A percentile compares a stretch with the other conserved stretches of the same genome.
phyloP scores from a whole-genome alignment of 30 jellyfish, hydroid and myxozoan genomes.

The Chrysaora quinquecirrha region DNA sequence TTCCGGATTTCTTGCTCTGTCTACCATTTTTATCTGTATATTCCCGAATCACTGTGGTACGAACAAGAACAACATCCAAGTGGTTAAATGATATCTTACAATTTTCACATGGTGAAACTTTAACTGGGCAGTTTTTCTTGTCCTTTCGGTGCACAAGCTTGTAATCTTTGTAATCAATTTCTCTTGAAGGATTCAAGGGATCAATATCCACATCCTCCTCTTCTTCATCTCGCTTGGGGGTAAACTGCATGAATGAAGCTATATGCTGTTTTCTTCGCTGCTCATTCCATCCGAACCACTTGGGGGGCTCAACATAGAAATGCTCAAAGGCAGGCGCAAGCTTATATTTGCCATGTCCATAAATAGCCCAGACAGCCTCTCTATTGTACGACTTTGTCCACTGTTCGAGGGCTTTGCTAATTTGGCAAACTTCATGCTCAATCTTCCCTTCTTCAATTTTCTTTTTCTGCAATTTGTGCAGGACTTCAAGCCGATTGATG shows the following conservation, averaged over 20 bases:
- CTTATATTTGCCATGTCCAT: too few relatives aligned
- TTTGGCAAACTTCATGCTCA: conserved; percentile 45
- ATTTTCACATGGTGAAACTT: conserved; percentile 56
- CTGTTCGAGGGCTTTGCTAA: too few relatives aligned
- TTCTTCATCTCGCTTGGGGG: conserved; percentile 49
- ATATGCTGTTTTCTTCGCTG: too few relatives aligned
- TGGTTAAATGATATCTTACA: conserved; percentile 55
- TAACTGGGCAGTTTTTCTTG: conserved; percentile 39
- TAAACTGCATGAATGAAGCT: too few relatives aligned
- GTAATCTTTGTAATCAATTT: conserved; percentile 19
- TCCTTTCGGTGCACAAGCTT: conserved; percentile 58
- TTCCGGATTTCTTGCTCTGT: conserved; percentile 32
- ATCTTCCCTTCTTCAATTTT: conserved; percentile 38
- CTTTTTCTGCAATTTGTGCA: too few relatives aligned
- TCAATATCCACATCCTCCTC: conserved; percentile 43
- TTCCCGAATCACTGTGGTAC: conserved; percentile 45
- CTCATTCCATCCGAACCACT: too few relatives aligned
- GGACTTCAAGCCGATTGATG: too few relatives aligned
- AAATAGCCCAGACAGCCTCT: too few relatives aligned
- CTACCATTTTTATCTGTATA: conserved; percentile 54
- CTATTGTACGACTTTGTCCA: too few relatives aligned
- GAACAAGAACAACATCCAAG: conserved; percentile 42
- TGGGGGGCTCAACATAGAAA: too few relatives aligned
- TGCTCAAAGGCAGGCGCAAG: too few relatives aligned
- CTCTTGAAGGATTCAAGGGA: conserved; percentile 46